Percentiles rank a stretch among this genome's conserved stretches.
Evolutionary conservation across 1,140 invertebrate species (phyloP).

Genomic region (Formica selysi): DNA sequence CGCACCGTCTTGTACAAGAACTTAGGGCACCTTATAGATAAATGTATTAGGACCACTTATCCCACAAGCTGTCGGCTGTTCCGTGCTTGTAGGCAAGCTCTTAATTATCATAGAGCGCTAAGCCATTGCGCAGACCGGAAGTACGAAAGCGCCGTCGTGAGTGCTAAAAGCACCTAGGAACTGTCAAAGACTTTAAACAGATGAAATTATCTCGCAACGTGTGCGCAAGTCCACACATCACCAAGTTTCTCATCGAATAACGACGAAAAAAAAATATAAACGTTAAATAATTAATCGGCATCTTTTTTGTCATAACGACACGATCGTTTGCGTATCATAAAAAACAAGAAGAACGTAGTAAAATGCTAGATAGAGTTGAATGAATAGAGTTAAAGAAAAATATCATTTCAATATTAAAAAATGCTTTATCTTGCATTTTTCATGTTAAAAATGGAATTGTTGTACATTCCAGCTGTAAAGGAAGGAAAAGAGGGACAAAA

Average conservation of each 20-base stretch:
- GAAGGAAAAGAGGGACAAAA: neutral
- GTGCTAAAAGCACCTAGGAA: slow-evolving; percentile 75
- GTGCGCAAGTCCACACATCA: neutral
- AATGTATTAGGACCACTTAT: slow-evolving; percentile 82
- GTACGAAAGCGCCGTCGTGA: slow-evolving; percentile 65
- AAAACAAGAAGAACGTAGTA: neutral
- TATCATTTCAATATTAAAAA: neutral
- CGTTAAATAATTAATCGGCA: neutral
- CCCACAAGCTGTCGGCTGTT: slow-evolving; percentile 80
- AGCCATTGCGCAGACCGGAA: slow-evolving; percentile 68
- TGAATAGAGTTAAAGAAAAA: too few relatives aligned
- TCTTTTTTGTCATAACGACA: neutral
- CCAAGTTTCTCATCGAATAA: neutral
- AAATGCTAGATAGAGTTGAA: neutral
- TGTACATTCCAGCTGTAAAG: neutral
- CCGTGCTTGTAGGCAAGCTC: slow-evolving; percentile 79
- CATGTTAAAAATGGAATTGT: neutral
- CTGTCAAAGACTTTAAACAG: slow-evolving; percentile 71
- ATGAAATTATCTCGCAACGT: slow-evolving; percentile 36
- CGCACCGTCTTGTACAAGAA: slow-evolving; percentile 11
- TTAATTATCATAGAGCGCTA: slow-evolving; percentile 83
- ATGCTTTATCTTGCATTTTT: neutral
- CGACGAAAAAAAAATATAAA: neutral
- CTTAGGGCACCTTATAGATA: slow-evolving; percentile 63
- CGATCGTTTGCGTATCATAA: neutral